Conservation (phyloP, 2,888 invertebrate genomes). For the Gerris lacustris region DNA sequence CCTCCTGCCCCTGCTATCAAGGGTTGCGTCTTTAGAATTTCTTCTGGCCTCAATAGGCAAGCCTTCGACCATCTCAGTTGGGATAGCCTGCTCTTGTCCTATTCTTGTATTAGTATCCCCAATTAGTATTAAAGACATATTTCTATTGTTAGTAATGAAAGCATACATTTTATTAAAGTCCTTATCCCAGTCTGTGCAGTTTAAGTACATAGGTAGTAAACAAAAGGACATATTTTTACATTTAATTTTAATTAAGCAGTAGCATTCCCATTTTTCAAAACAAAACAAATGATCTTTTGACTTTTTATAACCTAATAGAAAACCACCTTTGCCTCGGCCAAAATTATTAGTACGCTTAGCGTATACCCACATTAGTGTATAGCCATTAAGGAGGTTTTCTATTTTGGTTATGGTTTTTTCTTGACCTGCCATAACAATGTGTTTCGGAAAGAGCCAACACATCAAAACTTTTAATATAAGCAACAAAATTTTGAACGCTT, state of each 20-base stretch:
- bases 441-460: no score
- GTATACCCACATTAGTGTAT: no score
- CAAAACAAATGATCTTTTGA: background rate
- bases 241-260: background rate
- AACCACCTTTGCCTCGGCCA: background rate
- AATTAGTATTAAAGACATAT: background rate
- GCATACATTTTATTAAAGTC: background rate
- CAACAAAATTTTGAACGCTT: no score
- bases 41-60: background rate
- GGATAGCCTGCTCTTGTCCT: slow-evolving; percentile 9
- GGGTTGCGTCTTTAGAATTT: slow-evolving; percentile 6
- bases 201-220: background rate
- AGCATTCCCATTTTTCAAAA: background rate
- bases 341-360: background rate
- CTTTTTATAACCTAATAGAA: background rate
- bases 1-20: slow-evolving; percentile 10
- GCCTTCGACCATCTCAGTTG: background rate
- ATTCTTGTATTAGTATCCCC: slow-evolving; percentile 9
- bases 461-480: no score
- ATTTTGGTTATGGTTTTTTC: no score
- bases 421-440: no score
- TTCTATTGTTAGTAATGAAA: background rate
- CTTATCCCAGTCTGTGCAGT: background rate
- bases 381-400: no score
- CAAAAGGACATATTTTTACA: background rate